phyloP scores from a whole-genome alignment of 2,797 vertebrate genomes.

The Sebastolobus alascanus region DNA sequence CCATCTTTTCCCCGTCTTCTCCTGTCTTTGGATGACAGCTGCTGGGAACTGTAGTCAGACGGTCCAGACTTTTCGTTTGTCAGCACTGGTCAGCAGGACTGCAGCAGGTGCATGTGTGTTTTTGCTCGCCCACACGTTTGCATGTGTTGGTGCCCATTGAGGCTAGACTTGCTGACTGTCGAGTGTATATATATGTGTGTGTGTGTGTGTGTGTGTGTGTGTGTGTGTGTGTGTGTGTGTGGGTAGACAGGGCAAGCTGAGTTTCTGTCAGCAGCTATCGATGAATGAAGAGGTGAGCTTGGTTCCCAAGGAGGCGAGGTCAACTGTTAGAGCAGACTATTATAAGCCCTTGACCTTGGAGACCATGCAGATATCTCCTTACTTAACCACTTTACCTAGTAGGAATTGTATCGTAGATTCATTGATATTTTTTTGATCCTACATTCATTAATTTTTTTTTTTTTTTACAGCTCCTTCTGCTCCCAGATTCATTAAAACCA shows the following conservation, averaged over 20 bases:
- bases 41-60: slow-evolving; percentile 62
- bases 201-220: slow-evolving; percentile 6
- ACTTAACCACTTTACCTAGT: slow-evolving; percentile 11
- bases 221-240: slow-evolving; percentile 6
- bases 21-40: slow-evolving; percentile 62
- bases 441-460: background rate
- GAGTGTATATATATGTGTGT: slow-evolving; percentile 1
- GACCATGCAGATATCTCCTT: slow-evolving; percentile 2
- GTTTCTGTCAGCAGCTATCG: slow-evolving; percentile 71
- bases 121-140: slow-evolving; percentile 47
- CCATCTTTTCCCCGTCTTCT: slow-evolving; percentile 7
- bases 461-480: background rate
- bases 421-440: background rate
- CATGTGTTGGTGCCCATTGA: slow-evolving; percentile 56
- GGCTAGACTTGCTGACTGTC: slow-evolving; percentile 65
- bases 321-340: slow-evolving; percentile 35
- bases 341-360: slow-evolving; percentile 33
- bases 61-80: slow-evolving; percentile 63
- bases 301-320: slow-evolving; percentile 28
- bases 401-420: background rate
- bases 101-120: slow-evolving; percentile 65
- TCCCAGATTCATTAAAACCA: background rate
- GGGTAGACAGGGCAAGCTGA: slow-evolving; percentile 27
- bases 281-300: slow-evolving; percentile 63
- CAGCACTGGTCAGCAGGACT: slow-evolving; percentile 55